Base-by-base conservation (phyloP, 2,888 invertebrate species). In the Tachina lurida region DNA sequence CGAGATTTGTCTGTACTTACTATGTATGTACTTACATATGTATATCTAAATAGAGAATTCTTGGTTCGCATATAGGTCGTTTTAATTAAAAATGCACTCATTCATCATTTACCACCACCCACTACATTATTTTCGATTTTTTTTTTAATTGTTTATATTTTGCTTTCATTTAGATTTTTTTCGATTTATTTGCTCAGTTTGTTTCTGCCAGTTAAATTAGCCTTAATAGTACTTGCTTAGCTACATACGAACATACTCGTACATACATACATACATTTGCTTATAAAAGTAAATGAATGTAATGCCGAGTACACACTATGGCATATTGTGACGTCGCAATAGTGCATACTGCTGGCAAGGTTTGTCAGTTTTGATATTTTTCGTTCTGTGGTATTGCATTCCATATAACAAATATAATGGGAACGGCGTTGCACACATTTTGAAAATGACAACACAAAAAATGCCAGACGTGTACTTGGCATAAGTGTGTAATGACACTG, bases 191-290 rank as follows among this genome's bases (percentile, higher is more conserved):
- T 78, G 70, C 47, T 62, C 22, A 43, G 45, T 68, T 65, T 1
- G 3, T 60, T 60, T 60, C 31, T 54, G 62, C 17, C 43, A 58
- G 41, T 60, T 74, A 67, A 74, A 67, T 81, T 81, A 74, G 52
- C 74, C 74, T 74, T 81, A 74, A 60, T 74, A 41, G 12, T 68
- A 49, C 43, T n/a, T 62, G 22, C 43, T 52, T 12, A 17, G 31
- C 5, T 22, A 56, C 15, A 15, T 68, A 2, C 10, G 31, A 31
- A 31, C 2, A 31, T 31, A 31, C n/a, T n/a, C 4, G 0, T 31
- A 31, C 31, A 31, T 7, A 31, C 7, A 10, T 12, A 8, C 13
- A 17, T 31, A 39, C 54, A n/a, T 62, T 10, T 41, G 74, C 19
- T 5, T 3, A 31, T 15, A 15, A 31, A 60, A 39, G 8, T 39